Evolutionary conservation across 2,113 vertebrate species (phyloP).

Genomic region (Toxotes chatareus): DNA sequence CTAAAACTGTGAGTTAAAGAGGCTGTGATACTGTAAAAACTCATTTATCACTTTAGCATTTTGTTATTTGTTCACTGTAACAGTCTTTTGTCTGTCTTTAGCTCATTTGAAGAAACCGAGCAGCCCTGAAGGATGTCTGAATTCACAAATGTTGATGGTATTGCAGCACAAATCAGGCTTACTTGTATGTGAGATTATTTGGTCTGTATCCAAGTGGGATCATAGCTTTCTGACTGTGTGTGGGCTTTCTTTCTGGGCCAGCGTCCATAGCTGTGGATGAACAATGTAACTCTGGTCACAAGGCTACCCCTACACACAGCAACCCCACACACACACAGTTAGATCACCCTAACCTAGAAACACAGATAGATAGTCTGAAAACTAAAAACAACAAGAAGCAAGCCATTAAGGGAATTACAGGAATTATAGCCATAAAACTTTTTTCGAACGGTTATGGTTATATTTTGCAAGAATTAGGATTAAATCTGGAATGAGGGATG

Average conservation of each 20-base stretch:
- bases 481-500: slow-evolving; percentile 42
- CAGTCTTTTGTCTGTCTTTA: slow-evolving; percentile 34
- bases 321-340: slow-evolving; percentile 49
- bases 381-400: slow-evolving; percentile 43
- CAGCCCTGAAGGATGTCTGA: slow-evolving; percentile 37
- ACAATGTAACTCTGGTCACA: slow-evolving; percentile 72
- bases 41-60: slow-evolving; percentile 40
- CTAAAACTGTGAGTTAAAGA: slow-evolving; percentile 38
- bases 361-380: slow-evolving; percentile 46
- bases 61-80: slow-evolving; percentile 36
- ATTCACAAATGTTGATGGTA: slow-evolving; percentile 42
- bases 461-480: slow-evolving; percentile 46
- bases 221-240: slow-evolving; percentile 71
- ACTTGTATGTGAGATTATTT: slow-evolving; percentile 68
- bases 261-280: slow-evolving; percentile 70
- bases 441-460: slow-evolving; percentile 24
- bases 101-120: slow-evolving; percentile 50
- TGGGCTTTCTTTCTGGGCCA: slow-evolving; percentile 74
- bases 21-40: slow-evolving; percentile 34
- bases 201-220: slow-evolving; percentile 70
- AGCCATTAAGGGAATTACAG: slow-evolving; percentile 62
- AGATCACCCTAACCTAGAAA: slow-evolving; percentile 66
- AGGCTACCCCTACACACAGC: slow-evolving; percentile 72
- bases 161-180: slow-evolving; percentile 59
- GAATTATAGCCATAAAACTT: slow-evolving; percentile 32